Percentiles rank a stretch among this genome's conserved stretches.
Evolutionary conservation across 2,888 invertebrate genomes (phyloP).

Genomic region (Amphiduros pacificus): DNA sequence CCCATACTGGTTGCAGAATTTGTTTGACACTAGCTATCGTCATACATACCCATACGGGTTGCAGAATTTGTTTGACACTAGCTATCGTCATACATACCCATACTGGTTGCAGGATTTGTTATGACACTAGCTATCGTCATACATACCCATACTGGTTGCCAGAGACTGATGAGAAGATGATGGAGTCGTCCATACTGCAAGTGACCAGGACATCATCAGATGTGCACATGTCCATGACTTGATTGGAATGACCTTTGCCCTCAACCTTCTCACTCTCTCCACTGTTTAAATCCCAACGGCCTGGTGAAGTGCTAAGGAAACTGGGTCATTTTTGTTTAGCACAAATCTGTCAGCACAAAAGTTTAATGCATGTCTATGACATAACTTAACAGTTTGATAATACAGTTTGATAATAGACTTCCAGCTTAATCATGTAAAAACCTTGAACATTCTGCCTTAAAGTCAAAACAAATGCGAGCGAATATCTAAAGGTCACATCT

Average conservation of each 20-base stretch:
- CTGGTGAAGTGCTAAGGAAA: constrained; percentile 40
- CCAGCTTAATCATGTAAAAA: too few relatives aligned
- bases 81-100: neutral
- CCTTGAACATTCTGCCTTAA: too few relatives aligned
- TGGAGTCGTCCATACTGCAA: constrained; percentile 90
- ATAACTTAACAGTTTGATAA: too few relatives aligned
- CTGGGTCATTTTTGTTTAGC: too few relatives aligned
- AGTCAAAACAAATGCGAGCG: too few relatives aligned
- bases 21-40: too few relatives aligned
- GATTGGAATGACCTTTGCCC: constrained; percentile 85
- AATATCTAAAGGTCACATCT: too few relatives aligned
- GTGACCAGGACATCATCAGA: constrained; percentile 73
- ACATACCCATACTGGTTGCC: constrained; percentile 67
- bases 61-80: neutral
- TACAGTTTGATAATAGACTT: too few relatives aligned
- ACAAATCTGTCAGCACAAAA: too few relatives aligned
- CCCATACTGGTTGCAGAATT: too few relatives aligned
- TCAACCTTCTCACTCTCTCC: constrained; percentile 71
- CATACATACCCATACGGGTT: neutral
- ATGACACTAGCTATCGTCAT: neutral
- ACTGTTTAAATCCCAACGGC: constrained; percentile 58
- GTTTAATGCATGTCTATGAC: too few relatives aligned
- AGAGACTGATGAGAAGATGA: constrained; percentile 64
- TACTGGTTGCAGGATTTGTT: neutral
- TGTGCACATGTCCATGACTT: constrained; percentile 86